Evolutionary conservation across 2,113 vertebrate species (phyloP), one percentile per base, ranked within the genome.

Genomic region (Coturnix japonica): DNA sequence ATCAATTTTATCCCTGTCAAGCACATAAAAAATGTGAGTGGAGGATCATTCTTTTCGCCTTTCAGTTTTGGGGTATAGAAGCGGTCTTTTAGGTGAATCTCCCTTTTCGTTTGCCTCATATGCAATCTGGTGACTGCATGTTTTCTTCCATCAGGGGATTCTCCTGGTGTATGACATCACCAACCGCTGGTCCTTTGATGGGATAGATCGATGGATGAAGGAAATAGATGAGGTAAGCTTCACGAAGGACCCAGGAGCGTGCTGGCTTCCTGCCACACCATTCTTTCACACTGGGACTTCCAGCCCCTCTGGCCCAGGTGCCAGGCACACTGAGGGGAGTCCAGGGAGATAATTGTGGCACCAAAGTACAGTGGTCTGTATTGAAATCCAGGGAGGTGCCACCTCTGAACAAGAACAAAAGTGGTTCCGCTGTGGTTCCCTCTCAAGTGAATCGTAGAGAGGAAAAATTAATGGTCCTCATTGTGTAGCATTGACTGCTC

Each of bases 121-220:
- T 71, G 60, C 43, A 80, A 56, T n/a, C 49, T 54, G 46, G 49
- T 73, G 37, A 88, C 49, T 25, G 19, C 16, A 31, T 61, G 31
- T 95, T 96, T 19, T 90, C 41, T 95, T 69, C 57, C 53, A 56
- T 73, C 97, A 99, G 99, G 99, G 99, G n/a, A 99, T 99, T 94
- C 98, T 99, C 69, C 97, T 99, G 66, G 99, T 99, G 8, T 99
- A 99, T 4, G 99, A 99, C 96, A 99, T 99, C 97, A 99, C 99
- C 9, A 99, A 99, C 73, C 98, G 98, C 88, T 99, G 99, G 99
- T 99, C 99, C 31, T 99, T 99, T 30, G 99, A 99, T 49, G 99
- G 99, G 31, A 99, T 99, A 82, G 99, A 99, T 94, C 98, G 99
- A 14, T 99, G 99, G 99, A 99, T 99, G 94, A 98, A 99, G 77